Evolutionary conservation across 2,113 vertebrate species (phyloP), one percentile per base, ranked within the genome.

Genomic region (Myanophis thanlyinensis): DNA sequence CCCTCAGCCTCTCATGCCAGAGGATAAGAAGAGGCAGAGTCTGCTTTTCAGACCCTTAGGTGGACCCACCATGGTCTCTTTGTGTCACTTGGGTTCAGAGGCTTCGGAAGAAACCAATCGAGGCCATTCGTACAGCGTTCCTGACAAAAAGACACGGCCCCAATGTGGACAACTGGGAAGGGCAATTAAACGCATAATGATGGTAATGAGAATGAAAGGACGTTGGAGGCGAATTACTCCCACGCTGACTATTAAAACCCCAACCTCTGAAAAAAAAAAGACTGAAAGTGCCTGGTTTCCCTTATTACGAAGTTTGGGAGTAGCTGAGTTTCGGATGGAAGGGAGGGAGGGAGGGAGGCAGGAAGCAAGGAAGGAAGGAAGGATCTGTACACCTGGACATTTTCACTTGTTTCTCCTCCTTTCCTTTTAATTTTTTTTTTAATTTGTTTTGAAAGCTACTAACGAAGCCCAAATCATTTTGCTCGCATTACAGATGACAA

Each of bases 241-340:
- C 35, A 44, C 18, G 35, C 73, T 80, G 73, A 44, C 2, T 3
- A 22, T 44, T 80, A 22, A 80, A 80, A 23, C 73, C 44, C 18
- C 35, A 80, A 44, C 7, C 73, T 40, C 67, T 80, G 67, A 80
- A 80, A 80, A 80, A 80, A 80, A 80, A 35, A 15, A 80, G 35
- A 15, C 67, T 10, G 35, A 22, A 80, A 44, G 7, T 44, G 67
- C 35, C 6, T 18, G 1, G 18, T 80, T 80, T 80, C 18, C 7
- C 35, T 44, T 40, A 80, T 40, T 96, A 97, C 95, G 95, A 97
- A 95, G 96, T 97, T 97, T 94, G 5, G 89, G 97, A 95, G 93
- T 95, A 97, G 94, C 96, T 96, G 95, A 93, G 95, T 97, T 97
- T 86, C n/a, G 0, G 7, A 25, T 9, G 23, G 23, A 56, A 62